Conservation (phyloP, 2,888 invertebrate species). For the Automeris io region DNA sequence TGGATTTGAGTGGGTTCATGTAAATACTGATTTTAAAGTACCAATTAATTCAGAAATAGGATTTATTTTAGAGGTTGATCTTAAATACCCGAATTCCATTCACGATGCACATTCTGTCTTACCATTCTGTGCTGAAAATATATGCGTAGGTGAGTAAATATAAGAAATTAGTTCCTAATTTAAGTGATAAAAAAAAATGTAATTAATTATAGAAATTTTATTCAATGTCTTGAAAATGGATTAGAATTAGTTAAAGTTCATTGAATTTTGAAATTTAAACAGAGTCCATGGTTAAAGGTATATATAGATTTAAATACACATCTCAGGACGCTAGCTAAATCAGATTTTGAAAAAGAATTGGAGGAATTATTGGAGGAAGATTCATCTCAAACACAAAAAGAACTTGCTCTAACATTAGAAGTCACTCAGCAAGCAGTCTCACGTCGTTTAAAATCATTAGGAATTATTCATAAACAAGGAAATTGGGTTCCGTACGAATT, state of each 20-base stretch:
- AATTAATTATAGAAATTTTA: constrained; percentile 23
- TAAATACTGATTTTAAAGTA: constrained; percentile 7
- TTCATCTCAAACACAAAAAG: too few relatives aligned
- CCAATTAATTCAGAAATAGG: constrained; percentile 9
- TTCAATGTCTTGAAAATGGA: constrained; percentile 20
- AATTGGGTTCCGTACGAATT: too few relatives aligned
- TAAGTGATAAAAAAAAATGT: constrained; percentile 17
- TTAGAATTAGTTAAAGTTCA: constrained; percentile 8
- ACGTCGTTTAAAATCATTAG: constrained; percentile 31
- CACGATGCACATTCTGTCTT: constrained; percentile 15
- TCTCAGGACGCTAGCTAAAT: constrained; percentile 24
- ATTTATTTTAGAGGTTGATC: constrained; percentile 17
- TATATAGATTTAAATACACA: constrained; percentile 45
- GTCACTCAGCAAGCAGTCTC: constrained; percentile 31
- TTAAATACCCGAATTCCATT: constrained; percentile 17
- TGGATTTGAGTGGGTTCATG: constrained; percentile 9
- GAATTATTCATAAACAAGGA: too few relatives aligned
- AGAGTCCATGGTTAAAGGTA: constrained; percentile 35
- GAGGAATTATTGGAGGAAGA: constrained; percentile 39
- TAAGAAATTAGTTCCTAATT: constrained; percentile 17
- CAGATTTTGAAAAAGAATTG: constrained; percentile 41
- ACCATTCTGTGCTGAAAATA: too few relatives aligned
- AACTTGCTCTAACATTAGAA: too few relatives aligned
- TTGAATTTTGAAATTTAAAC: constrained; percentile 25
- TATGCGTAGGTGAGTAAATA: too few relatives aligned